Base-by-base conservation (phyloP, 92 coral and sea anemone species). In the Siderastrea radians region DNA sequence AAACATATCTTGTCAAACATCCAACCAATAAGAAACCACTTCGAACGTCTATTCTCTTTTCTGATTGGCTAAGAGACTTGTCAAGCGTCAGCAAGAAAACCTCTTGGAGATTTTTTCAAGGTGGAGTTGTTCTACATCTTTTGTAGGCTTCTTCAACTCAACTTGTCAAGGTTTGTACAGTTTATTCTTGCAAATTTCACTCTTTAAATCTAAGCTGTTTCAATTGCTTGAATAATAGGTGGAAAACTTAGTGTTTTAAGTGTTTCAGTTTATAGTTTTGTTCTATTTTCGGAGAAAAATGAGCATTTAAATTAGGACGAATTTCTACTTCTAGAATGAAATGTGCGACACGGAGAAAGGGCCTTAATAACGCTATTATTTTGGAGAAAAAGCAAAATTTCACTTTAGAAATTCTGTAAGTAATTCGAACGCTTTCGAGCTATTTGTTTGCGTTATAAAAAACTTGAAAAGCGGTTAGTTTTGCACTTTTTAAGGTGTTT, bases 1-100 rank as follows among this genome's bases (percentile, higher is more conserved):
- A 81, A 81, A 86, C 91, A 86, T 85, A 76, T 17, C 73, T 76
- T 91, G 89, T 90, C 90, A 90, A 86, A 78, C 66, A 73, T 49
- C 53, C 47, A 45, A 62, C 96, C 96, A 93, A 87, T 93, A 51
- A 77, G 87, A 75, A 78, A 69, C 85, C 72, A 69, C 79, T 72
- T 86, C 87, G 84, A 86, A 93, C 74, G 76, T 78, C 74, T 75
- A 61, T 77, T 49, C 68, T 83, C 4, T 50, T 14, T 73, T 86
- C 55, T 83, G 91, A 93, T 93, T 93, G 96, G 96, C 54, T 6
- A 49, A 86, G 54, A 74, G 68, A 52, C 11, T 5, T 54, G 67
- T 79, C 76, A 89, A 78, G 88, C 83, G 80, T 89, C 87, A 84
- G 87, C 87, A 84, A 60, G 80, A 60, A 84, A 74, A 61, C 80